Percentiles rank a stretch among this genome's conserved stretches.
Evolutionary conservation across 2,888 invertebrate species (phyloP).

Genomic region (Drosophila buzzatii): DNA sequence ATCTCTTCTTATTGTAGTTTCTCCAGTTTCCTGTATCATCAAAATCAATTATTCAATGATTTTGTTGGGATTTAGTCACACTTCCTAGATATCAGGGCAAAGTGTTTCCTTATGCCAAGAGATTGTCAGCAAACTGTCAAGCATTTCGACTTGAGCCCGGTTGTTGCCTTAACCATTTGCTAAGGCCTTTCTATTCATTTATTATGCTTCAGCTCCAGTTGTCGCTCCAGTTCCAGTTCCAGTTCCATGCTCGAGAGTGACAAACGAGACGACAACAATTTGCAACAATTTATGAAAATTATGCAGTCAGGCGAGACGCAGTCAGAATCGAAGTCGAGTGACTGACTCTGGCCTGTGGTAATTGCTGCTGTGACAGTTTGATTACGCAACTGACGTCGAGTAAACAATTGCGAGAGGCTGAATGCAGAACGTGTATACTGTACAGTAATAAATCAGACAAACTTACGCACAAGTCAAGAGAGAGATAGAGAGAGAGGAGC

Average conservation of each 20-base stretch:
- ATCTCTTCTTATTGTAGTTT: not conserved
- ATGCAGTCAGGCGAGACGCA: slow-evolving; percentile 45
- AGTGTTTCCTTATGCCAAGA: not conserved
- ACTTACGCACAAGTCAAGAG: slow-evolving; percentile 53
- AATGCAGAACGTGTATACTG: slow-evolving; percentile 35
- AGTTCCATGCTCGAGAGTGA: slow-evolving; percentile 34
- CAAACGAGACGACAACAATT: slow-evolving; percentile 55
- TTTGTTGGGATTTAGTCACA: slow-evolving; percentile 27
- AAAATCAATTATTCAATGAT: slow-evolving; percentile 24
- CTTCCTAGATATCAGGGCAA: slow-evolving; percentile 21
- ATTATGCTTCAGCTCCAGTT: slow-evolving; percentile 25
- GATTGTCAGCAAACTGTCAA: slow-evolving; percentile 25
- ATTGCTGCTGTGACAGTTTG: slow-evolving; percentile 75
- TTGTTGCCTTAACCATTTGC: slow-evolving; percentile 16
- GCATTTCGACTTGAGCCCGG: slow-evolving; percentile 24
- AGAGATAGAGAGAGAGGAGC: no score
- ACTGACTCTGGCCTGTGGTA: slow-evolving; percentile 45
- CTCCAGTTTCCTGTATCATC: slow-evolving; percentile 21
- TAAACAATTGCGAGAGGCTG: slow-evolving; percentile 7
- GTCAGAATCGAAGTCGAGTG: slow-evolving; percentile 8
- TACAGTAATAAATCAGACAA: slow-evolving; percentile 61
- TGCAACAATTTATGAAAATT: slow-evolving; percentile 78
- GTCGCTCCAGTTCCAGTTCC: slow-evolving; percentile 28
- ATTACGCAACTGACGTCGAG: slow-evolving; percentile 60
- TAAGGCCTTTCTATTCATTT: slow-evolving; percentile 17